These are phyloP conservation scores for Archilochus colubris DNA, from an alignment of 2,113 vertebrate species.

Conservation along the genomic window DNA sequence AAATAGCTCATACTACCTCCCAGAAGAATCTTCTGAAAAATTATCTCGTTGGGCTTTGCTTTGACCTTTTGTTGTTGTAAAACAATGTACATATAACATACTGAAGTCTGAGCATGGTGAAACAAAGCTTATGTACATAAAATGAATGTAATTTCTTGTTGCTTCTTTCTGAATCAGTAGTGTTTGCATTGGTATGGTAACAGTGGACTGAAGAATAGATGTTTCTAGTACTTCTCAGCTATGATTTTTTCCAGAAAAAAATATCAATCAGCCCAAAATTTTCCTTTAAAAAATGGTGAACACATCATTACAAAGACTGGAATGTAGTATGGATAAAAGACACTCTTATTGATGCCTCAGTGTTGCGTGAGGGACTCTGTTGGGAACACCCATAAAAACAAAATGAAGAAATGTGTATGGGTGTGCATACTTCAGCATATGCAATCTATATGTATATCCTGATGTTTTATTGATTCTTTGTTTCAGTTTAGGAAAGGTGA, in stretches of 20 bases:
- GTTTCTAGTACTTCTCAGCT: not conserved
- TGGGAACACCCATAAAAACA: not conserved
- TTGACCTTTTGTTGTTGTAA: not conserved
- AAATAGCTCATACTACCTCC: not conserved
- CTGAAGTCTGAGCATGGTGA: not conserved
- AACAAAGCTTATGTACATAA: not conserved
- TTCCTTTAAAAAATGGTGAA: not conserved
- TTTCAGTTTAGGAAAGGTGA: conserved; percentile 84
- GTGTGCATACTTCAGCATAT: not conserved
- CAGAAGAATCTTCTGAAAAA: not conserved
- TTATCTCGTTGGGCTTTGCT: not conserved
- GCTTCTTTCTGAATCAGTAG: not conserved
- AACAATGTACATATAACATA: not conserved
- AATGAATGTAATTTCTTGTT: not conserved
- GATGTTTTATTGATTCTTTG: conserved; percentile 32
- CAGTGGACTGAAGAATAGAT: not conserved
- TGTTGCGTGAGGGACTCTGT: not conserved
- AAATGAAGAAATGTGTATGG: not conserved
- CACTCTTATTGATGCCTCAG: not conserved
- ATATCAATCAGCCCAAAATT: not conserved
- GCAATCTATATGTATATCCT: not conserved
- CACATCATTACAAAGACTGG: not conserved
- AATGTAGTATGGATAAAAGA: not conserved
- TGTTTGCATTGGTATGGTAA: not conserved
- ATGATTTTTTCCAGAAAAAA: not conserved